Evolutionary conservation across 2,888 invertebrate genomes (phyloP).

Genomic region (Caenorhabditis sinica): DNA sequence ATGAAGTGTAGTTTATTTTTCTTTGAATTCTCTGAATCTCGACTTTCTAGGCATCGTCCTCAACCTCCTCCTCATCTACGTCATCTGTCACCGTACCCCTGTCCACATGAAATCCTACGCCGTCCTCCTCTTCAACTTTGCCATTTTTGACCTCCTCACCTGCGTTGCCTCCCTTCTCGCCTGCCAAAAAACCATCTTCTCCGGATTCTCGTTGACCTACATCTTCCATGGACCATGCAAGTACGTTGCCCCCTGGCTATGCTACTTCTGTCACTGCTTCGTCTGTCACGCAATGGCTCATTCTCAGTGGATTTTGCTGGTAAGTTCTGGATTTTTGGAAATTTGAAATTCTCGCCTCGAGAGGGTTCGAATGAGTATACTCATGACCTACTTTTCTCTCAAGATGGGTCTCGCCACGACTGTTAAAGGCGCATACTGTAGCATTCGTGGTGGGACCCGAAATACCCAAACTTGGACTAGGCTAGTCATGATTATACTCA

Average conservation of each 20-base stretch:
- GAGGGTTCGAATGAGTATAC: no score
- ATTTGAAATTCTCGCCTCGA: no score
- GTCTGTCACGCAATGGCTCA: slow-evolving; percentile 69
- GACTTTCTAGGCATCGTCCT: slow-evolving; percentile 35
- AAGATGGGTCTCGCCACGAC: no score
- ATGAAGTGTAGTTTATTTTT: background rate
- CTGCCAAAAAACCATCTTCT: slow-evolving; percentile 66
- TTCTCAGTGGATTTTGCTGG: slow-evolving; percentile 69
- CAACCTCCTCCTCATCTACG: slow-evolving; percentile 47
- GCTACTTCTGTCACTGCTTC: slow-evolving; percentile 70
- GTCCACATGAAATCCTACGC: slow-evolving; percentile 59
- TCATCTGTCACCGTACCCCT: slow-evolving; percentile 61
- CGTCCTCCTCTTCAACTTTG: slow-evolving; percentile 69
- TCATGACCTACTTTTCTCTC: no score
- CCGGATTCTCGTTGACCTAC: slow-evolving; percentile 66
- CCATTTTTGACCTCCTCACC: slow-evolving; percentile 64
- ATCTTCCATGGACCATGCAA: slow-evolving; percentile 69
- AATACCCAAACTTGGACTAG: background rate
- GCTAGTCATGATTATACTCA: no score
- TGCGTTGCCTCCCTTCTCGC: slow-evolving; percentile 55
- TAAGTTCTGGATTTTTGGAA: background rate
- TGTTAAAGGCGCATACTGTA: background rate
- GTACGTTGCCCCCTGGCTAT: slow-evolving; percentile 58
- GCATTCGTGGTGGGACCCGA: background rate
- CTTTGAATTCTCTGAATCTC: background rate